Percentiles rank a stretch among this genome's conserved stretches.
Evolutionary conservation across 2,888 invertebrate genomes (phyloP).

Genomic region (Caenorhabditis panamensis): DNA sequence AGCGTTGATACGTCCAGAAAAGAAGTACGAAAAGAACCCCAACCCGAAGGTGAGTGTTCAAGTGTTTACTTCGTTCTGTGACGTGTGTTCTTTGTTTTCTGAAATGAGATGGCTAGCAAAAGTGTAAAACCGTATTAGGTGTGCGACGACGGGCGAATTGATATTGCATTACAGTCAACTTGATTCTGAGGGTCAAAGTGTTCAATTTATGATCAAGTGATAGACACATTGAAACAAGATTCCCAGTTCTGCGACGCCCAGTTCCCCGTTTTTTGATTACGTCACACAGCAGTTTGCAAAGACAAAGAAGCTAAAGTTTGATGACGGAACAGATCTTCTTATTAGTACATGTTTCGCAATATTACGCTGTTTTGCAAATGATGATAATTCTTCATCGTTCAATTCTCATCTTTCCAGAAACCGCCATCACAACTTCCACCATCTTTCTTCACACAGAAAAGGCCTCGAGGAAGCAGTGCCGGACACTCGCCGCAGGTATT

Average conservation of each 20-base stretch:
- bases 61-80: neutral
- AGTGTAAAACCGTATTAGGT: constrained; percentile 13
- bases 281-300: constrained; percentile 28
- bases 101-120: neutral
- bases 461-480: constrained; percentile 65
- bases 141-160: neutral
- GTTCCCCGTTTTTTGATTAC: constrained; percentile 19
- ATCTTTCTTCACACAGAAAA: constrained; percentile 49
- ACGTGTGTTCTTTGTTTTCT: constrained; percentile 5
- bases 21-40: constrained; percentile 62
- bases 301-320: constrained; percentile 27
- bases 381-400: neutral
- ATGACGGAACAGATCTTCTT: constrained; percentile 7
- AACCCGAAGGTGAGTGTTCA: constrained; percentile 50
- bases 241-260: neutral
- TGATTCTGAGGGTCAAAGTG: constrained; percentile 41
- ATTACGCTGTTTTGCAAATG: neutral
- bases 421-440: constrained; percentile 49
- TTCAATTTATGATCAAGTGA: constrained; percentile 18
- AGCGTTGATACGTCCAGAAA: constrained; percentile 58
- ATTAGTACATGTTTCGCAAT: constrained; percentile 20
- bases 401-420: constrained; percentile 44
- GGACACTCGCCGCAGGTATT: constrained; percentile 67
- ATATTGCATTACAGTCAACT: constrained; percentile 36
- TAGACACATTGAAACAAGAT: constrained; percentile 31